These are phyloP conservation scores for Amiota communis DNA, from an alignment of 2,888 invertebrate species.

Conservation along the genomic window DNA sequence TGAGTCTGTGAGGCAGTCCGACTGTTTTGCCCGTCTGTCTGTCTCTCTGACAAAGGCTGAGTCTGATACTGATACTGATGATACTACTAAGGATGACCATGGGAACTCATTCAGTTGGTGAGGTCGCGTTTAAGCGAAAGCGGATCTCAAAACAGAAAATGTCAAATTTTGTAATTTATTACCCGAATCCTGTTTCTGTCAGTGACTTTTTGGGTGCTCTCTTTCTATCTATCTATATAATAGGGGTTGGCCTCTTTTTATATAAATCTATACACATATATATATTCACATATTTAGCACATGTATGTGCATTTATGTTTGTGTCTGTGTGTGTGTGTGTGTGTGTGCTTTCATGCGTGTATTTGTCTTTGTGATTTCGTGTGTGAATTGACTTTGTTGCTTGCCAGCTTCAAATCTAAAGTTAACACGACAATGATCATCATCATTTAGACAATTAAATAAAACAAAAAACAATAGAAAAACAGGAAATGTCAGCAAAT, in stretches of 20 bases:
- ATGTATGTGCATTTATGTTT: conserved; percentile 49
- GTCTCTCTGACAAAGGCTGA: not conserved
- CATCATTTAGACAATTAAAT: conserved; percentile 33
- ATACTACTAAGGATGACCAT: conserved; percentile 35
- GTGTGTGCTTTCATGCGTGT: conserved; percentile 52
- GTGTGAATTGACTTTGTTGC: conserved; percentile 62
- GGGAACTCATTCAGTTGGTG: conserved; percentile 37
- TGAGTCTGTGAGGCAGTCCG: too few relatives aligned
- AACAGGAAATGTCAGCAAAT: too few relatives aligned
- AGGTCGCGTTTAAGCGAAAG: conserved; percentile 61
- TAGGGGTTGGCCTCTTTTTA: conserved; percentile 33
- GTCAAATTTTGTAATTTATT: conserved; percentile 73
- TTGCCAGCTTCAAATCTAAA: conserved; percentile 61
- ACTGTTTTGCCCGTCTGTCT: conserved; percentile 23
- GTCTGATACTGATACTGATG: conserved; percentile 8
- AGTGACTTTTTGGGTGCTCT: conserved; percentile 63
- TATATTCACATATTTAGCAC: not conserved
- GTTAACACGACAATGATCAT: conserved; percentile 62
- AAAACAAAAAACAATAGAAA: not conserved
- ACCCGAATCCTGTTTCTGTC: conserved; percentile 72
- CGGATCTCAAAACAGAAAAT: conserved; percentile 72
- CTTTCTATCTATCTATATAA: not conserved
- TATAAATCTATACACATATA: not conserved
- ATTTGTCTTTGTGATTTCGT: conserved; percentile 46
- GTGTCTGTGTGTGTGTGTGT: conserved; percentile 36